Conservation (phyloP, 2,888 invertebrate species). For the Ptychoptera contaminata region DNA sequence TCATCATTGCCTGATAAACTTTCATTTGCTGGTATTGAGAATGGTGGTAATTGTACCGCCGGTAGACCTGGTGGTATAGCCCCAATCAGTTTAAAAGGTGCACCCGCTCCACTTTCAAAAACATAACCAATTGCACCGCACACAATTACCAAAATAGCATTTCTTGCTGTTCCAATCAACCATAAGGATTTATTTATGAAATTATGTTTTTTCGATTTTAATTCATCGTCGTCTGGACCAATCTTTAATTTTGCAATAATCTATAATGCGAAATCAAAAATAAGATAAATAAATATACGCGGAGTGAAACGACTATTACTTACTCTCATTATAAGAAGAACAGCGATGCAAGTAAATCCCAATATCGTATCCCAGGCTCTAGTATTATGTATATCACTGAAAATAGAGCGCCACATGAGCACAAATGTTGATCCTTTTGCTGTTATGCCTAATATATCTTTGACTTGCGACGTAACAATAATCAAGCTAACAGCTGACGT, state of each 20-base stretch:
- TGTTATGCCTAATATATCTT: conserved; percentile 60
- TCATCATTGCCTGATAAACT: conserved; percentile 32
- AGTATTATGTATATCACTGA: conserved; percentile 46
- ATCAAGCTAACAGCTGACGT: conserved; percentile 81
- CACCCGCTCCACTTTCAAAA: conserved; percentile 34
- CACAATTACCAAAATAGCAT: conserved; percentile 67
- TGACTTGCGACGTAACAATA: conserved; percentile 77
- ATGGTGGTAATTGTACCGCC: conserved; percentile 44
- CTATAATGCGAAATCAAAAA: conserved; percentile 29
- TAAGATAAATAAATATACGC: neutral
- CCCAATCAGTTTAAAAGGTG: conserved; percentile 56
- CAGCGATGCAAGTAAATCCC: conserved; percentile 56
- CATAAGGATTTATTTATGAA: conserved; percentile 51
- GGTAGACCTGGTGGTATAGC: conserved; percentile 64
- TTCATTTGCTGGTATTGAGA: conserved; percentile 42
- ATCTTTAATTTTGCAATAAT: conserved; percentile 46
- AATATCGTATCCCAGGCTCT: conserved; percentile 57
- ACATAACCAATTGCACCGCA: conserved; percentile 54
- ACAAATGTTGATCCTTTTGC: conserved; percentile 62
- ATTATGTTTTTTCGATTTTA: conserved; percentile 38
- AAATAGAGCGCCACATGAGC: conserved; percentile 59
- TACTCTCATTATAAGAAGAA: conserved; percentile 64
- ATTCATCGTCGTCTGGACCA: conserved; percentile 37
- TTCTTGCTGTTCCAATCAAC: conserved; percentile 65
- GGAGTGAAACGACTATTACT: conserved; percentile 22